Base-by-base conservation (phyloP, 2,113 vertebrate species). In the Climacteris rufus region DNA sequence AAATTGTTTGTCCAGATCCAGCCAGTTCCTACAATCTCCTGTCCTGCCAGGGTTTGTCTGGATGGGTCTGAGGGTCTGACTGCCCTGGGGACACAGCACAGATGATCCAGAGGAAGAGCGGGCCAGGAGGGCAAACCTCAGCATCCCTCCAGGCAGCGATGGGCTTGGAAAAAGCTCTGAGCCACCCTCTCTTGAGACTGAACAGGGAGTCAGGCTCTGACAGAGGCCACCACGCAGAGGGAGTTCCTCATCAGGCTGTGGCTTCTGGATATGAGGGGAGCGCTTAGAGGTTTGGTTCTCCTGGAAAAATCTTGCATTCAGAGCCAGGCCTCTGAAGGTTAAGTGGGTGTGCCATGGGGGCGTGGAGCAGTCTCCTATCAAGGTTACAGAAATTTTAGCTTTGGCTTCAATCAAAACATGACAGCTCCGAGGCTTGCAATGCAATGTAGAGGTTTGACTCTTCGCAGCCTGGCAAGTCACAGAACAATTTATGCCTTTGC, bases 1-100 rank as follows among this genome's bases (percentile, higher is more conserved):
- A 93, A 84, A 33, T 15, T 37, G 60, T 87, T 92, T 68, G 54
- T 70, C 63, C 79, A 92, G 53, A 59, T 77, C 54, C 83, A 92
- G 74, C 20, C 83, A 91, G 74, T 52, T 94, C 87, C 91, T 78
- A 75, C 64, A 52, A 66, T n/a, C 57, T 79, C 50, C 49, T 31
- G 33, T 64, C 68, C 80, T 87, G 72, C 35, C 64, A 66, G 65
- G 22, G 47, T 78, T 75, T 91, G 40, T 66, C 72, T 57, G 70
- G 87, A 87, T 0, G 1, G 50, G 15, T 54, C 39, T 76, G 78
- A 70, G 61, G 57, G 70, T 54, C 74, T 25, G 27, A 21, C 13
- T 47, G 84, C 70, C 74, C 11, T 23, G 33, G 49, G 47, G 37
- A 47, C 12, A 47, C 6, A 8, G 20, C 39, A 86, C 1, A 23